phyloP scores from a whole-genome alignment of 2,113 vertebrate genomes.

The Mastomys natalensis region DNA sequence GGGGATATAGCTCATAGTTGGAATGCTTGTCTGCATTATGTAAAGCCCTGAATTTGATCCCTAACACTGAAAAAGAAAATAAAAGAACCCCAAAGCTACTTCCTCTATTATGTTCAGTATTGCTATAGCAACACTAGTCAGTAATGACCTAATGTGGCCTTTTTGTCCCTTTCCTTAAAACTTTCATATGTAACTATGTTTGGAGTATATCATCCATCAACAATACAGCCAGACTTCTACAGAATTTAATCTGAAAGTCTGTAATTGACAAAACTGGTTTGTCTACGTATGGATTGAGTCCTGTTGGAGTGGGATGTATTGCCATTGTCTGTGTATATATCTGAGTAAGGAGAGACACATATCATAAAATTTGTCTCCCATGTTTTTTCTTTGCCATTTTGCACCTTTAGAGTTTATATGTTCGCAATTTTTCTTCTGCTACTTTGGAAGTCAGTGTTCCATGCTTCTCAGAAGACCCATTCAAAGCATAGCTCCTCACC shows the following conservation, averaged over 20 bases:
- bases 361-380: background rate
- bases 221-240: background rate
- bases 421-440: background rate
- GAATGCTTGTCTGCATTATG: background rate
- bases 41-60: background rate
- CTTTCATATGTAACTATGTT: conserved; percentile 3
- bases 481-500: background rate
- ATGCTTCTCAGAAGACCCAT: background rate
- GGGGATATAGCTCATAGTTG: background rate
- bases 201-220: conserved; percentile 22
- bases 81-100: background rate
- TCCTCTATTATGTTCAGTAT: conserved; percentile 37
- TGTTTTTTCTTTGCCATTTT: conserved; percentile 46
- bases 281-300: conserved; percentile 7
- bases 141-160: background rate
- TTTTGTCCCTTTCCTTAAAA: conserved; percentile 42
- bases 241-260: background rate
- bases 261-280: conserved; percentile 2
- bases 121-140: background rate
- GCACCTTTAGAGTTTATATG: background rate
- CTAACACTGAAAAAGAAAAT: background rate
- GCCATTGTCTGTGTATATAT: background rate
- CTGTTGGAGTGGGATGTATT: background rate
- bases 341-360: no score
- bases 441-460: background rate